phyloP scores from a whole-genome alignment of 1,140 invertebrate species.

The Cotesia glomerata region DNA sequence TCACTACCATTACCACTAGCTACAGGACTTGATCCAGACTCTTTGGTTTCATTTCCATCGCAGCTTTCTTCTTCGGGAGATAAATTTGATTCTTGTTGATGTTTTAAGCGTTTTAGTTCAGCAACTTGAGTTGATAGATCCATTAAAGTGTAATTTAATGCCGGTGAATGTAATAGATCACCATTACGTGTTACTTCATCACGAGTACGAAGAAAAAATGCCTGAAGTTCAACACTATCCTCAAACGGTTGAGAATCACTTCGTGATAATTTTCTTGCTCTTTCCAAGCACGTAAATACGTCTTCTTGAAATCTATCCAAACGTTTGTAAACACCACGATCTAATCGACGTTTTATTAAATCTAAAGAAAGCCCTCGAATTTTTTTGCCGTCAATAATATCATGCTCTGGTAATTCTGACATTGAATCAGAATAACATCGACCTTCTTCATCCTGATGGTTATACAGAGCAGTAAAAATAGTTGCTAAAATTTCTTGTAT shows the following conservation, averaged over 20 bases:
- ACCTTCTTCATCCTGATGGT: constrained; percentile 95
- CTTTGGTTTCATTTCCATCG: constrained; percentile 61
- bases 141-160: constrained; percentile 79
- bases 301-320: constrained; percentile 97
- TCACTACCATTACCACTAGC: constrained; percentile 46
- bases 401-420: constrained; percentile 89
- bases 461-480: constrained; percentile 92
- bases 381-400: constrained; percentile 77
- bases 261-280: constrained; percentile 83
- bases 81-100: constrained; percentile 72
- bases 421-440: constrained; percentile 96
- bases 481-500: constrained; percentile 91
- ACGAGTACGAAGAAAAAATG: constrained; percentile 84
- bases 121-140: constrained; percentile 78
- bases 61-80: constrained; percentile 76
- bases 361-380: constrained; percentile 82
- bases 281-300: constrained; percentile 91
- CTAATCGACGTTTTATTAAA: constrained; percentile 82
- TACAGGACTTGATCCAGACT: constrained; percentile 41
- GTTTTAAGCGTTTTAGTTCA: constrained; percentile 77
- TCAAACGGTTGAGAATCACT: constrained; percentile 95
- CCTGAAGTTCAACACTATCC: constrained; percentile 92
- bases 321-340: constrained; percentile 88
- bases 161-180: constrained; percentile 84
- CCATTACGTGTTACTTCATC: constrained; percentile 79